Evolutionary conservation across 2,888 invertebrate genomes (phyloP), one percentile per base, ranked within the genome.

Genomic region (Oscheius sp.): DNA sequence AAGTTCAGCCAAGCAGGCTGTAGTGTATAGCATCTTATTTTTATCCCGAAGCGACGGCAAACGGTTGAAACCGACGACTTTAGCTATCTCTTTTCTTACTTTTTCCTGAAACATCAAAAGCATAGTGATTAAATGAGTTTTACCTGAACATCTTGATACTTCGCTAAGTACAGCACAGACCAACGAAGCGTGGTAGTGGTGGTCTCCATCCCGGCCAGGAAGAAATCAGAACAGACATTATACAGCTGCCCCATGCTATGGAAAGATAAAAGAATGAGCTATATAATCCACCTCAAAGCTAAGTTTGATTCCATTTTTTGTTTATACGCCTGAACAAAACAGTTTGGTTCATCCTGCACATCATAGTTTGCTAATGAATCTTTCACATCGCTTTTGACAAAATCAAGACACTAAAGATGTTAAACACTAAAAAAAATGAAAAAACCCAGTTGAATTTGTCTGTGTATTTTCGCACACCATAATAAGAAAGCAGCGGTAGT

Each of bases 191-290:
- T 68, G 9, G 71, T 77, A 1, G 78, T 71, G 9, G 80, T 78
- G 5, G 80, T 78, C 41, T 80, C 80, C 75, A 75, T 77, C n/a
- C 80, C 80, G n/a, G 78, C 80, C 12, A 77, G 12, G 71, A 71
- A 80, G 68, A 80, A 74, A 50, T 80, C 80, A 1, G 68, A 24
- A 4, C 56, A 59, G 20, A 68, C 63, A 24, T 68, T 50, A n/a
- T 33, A 17, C 24, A 51, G 12, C 28, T 68, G 50, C 2, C 44
- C 36, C 20, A 63, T 54, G 12, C 66, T 66, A n/a, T 36, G 36
- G 14, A 36, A 36, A 36, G 36, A 36, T 9, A 9, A 36, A 4
- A 17, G 41, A 41, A 41, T 14, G 12, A 41, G 2, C 41, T 17
- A 20, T 2, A 20, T 12, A 24, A 32, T 49, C 2, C 30, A 62